phyloP scores from a whole-genome alignment of 2,888 invertebrate genomes.

The Aleiodes leptofemur region DNA sequence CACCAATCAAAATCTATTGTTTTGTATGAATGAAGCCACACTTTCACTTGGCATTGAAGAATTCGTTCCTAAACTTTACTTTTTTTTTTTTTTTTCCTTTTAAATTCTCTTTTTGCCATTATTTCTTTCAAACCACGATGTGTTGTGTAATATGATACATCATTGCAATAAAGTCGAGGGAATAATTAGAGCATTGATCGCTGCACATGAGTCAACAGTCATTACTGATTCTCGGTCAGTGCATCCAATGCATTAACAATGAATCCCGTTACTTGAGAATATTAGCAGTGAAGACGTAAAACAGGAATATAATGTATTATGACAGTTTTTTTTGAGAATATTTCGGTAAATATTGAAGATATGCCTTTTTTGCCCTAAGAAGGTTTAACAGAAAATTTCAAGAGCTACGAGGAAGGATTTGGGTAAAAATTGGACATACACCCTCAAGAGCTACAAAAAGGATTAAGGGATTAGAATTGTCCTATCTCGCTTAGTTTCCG shows the following conservation, averaged over 20 bases:
- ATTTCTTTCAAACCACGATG: conserved; percentile 1
- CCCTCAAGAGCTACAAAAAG: no score
- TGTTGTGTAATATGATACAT: conserved; percentile 1
- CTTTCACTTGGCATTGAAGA: conserved; percentile 33
- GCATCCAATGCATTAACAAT: conserved; percentile 44
- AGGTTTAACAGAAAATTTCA: no score
- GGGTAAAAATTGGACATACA: no score
- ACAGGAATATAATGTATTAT: neutral
- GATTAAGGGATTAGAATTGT: no score
- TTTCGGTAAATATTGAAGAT: neutral
- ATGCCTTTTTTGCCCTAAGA: no score
- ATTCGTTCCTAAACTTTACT: neutral
- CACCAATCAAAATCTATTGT: conserved; percentile 35
- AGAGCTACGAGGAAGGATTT: no score
- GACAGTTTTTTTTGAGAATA: no score
- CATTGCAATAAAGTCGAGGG: conserved; percentile 4
- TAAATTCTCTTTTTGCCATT: neutral
- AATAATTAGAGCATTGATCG: conserved; percentile 26
- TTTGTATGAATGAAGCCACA: conserved; percentile 27
- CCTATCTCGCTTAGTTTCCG: no score
- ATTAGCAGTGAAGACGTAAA: neutral
- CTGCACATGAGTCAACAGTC: conserved; percentile 20
- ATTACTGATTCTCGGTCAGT: conserved; percentile 50
- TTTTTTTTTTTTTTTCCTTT: conserved; percentile 2
- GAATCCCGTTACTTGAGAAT: conserved; percentile 19